Conservation (phyloP, 2,888 invertebrate species). For the Rotaria magnacalcarata region DNA sequence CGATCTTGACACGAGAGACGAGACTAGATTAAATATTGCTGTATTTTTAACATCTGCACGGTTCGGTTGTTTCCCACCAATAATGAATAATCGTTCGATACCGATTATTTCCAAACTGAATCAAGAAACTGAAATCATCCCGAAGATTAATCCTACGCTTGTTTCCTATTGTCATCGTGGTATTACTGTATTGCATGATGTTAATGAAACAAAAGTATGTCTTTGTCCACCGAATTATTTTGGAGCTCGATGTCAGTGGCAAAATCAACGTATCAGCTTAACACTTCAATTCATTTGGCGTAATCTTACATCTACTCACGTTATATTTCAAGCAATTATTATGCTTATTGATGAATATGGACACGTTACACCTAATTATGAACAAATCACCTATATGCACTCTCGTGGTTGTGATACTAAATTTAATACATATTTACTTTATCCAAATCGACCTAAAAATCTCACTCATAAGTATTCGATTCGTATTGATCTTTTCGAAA, state of each 20-base stretch:
- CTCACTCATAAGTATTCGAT: background rate
- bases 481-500: conserved; percentile 9
- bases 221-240: conserved; percentile 10
- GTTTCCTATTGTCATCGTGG: background rate
- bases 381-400: conserved; percentile 12
- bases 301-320: background rate
- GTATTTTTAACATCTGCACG: no score
- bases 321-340: background rate
- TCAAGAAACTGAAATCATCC: no score
- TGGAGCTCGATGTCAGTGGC: conserved; percentile 9
- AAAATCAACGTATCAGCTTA: background rate
- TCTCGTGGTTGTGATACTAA: conserved; percentile 20
- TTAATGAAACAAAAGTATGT: background rate
- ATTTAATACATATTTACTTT: conserved; percentile 32
- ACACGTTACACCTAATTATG: background rate
- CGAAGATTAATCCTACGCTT: no score
- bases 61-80: no score
- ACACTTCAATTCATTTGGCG: background rate
- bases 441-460: background rate
- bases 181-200: background rate
- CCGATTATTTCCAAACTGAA: no score
- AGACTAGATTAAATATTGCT: no score
- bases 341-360: background rate
- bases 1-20: no score
- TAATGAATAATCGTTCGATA: no score